Evolutionary conservation across 2,888 invertebrate species (phyloP), one percentile per base, ranked within the genome.

Genomic region (Yponomeuta evonymella): DNA sequence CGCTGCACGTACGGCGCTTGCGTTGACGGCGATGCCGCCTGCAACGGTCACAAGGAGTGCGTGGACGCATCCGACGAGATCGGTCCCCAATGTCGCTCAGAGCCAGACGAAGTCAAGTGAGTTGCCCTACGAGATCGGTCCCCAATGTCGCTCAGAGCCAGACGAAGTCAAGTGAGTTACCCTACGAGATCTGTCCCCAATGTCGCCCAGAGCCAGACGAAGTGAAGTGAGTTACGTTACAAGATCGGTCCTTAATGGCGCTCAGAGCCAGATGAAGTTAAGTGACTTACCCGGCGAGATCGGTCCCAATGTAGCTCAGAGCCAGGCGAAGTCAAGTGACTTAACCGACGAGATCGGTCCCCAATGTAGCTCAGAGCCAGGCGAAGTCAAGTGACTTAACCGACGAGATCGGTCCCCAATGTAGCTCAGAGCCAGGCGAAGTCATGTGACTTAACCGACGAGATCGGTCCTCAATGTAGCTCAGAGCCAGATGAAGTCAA

Each of bases 41-140:
- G 89, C 75, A 88, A 89, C 71, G 81, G 82, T 0, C 43, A 79
- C 0, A 73, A 80, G 8, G 90, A 91, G 8, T 91, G 91, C 72
- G 90, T 87, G 0, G 91, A 91, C 74, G 84, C 86, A 67, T 90
- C 90, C 0, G 91, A 91, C 67, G 91, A 91, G 71, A 78, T 90
- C 11, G 79, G 85, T 63, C 86, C 88, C 0, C 73, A 76, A 23
- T 90, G 90, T 72, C 74, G 82, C n/a, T 88, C 88, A 63, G 83
- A 82, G 69, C 83, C 81, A 0, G 75, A 76, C 2, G 80, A 79
- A 73, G 73, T 77, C 0, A 75, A 76, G 87, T 88, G 58, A 77
- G 80, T 58, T 15, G 12, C 12, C 90, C 0, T 90, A 90, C 67
- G 90, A 91, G 71, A 78, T 90, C 5, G 33, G 33, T 43, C 6